Base-by-base conservation (phyloP, 2,113 vertebrate species). In the Hippocampus mohnikei region DNA sequence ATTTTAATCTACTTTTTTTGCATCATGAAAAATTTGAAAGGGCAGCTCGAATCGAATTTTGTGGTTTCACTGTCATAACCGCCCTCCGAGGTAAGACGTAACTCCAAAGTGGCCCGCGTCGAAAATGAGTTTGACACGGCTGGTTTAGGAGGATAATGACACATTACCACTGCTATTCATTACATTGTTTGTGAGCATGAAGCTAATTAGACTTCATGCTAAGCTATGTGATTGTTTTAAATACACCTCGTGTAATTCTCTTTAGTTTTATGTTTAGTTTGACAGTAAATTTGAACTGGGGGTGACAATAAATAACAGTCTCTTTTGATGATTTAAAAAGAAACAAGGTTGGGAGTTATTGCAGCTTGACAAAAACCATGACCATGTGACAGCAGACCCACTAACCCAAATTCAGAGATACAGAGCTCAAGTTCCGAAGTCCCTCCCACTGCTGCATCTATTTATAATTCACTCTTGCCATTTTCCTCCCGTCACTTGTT, bases 1-100 rank as follows among this genome's bases (percentile, higher is more conserved):
- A 52, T 74, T 74, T 42, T 42, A n/a, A 53, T 79, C 72, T 78
- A 27, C 78, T 56, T 76, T 81, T 77, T 78, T 80, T 61, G 71
- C 84, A 76, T 81, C 78, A 66, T 80, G 73, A 84, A 89, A 83
- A 81, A 82, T 81, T 66, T 80, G 79, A 82, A 87, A 82, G 81
- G 89, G 88, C 90, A 90, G 92, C 92, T 93, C 15, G 18, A 16
- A 65, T 46, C 37, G 3, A 33, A 5, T 33, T 33, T 33, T 33
- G 29, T 33, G 29, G 29, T 33, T 33, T 33, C 29, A 33, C 29
- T 5, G 29, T 33, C 29, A 33, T 33, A 33, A 5, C 29, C 29
- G 29, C 29, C 29, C 29, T 33, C 29, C 29, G 29, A 33, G 0
- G 29, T 33, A 33, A 33, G 29, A 33, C 29, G 4, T 33, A 33